Base-by-base conservation (phyloP, 2,797 vertebrate species). In the Gymnoscopelus microlampas region DNA sequence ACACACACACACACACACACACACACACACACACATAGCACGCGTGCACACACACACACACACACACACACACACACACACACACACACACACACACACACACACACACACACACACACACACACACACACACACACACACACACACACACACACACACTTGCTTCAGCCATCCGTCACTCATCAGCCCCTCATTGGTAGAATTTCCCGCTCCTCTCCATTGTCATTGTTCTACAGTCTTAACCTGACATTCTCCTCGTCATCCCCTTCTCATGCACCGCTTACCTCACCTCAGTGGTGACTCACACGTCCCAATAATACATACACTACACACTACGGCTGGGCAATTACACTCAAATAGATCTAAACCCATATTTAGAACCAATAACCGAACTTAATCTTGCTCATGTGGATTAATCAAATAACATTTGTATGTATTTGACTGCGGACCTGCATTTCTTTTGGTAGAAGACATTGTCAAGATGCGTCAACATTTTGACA, bases 201-300 rank as follows among this genome's bases (percentile, higher is more conserved):
- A 11, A 55, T 11, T 86, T 68, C 75, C 74, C 68, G 85, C 83
- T 86, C 68, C 77, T n/a, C 10, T 84, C 7, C 39, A 80, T 83
- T 76, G 75, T 89, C 79, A 81, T 77, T 70, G 53, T 56, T 58
- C 14, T 10, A n/a, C 44, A 51, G 39, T 0, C 39, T 24, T 24
- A 44, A 23, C 10, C 39, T 57, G 14, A 55, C 53, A n/a, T 44
- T 10, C 9, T 44, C 39, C 7, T 9, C 9, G 39, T 44, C 39
- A 44, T 44, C 39, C 35, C 39, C 39, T 44, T 9, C 39, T 44
- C 39, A 9, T 44, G 39, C 39, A 44, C 8, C 39, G 39, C 39
- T 44, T 44, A 44, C 53, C n/a, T 54, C 53, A 24, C 53, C 53
- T 23, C 53, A 19, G 5, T 51, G n/a, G 32, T 5, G 5, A 32